Evolutionary conservation across 2,888 invertebrate species (phyloP), one percentile per base, ranked within the genome.

Genomic region (Caenorhabditis uteleia): DNA sequence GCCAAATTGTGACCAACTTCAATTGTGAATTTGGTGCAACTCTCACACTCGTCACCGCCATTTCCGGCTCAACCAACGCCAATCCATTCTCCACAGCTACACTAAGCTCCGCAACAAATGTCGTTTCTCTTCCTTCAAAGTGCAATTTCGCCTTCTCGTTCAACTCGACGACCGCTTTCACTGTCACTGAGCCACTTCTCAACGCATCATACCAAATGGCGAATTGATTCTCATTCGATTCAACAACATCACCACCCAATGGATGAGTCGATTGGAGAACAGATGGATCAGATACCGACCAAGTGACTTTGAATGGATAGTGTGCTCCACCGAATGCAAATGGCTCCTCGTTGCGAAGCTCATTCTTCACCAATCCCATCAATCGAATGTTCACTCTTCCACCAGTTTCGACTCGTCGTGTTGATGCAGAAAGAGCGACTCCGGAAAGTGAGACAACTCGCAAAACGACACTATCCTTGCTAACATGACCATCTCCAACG

Each of bases 291-390:
- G 58, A 54, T 1, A 73, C 64, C 12, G 42, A 47, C 73, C 73
- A 73, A 4, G 60, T 60, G 10, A 70, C 55, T 38, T 58, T 68
- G 53, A 78, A 68, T 16, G 78, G 78, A 49, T 76, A 73, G 26
- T 47, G 43, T 12, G 77, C 77, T 25, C 77, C 77, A 40, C 77
- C 78, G 40, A 78, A 78, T 8, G 77, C 45, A 51, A 77, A 78
- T 7, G 77, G 77, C 21, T 68, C 70, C 38, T 77, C 74, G 21
- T 64, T 59, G n/a, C 67, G 66, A 31, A 64, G 61, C 6, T 69
- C 42, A 10, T 71, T 75, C 23, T 70, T 55, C 7, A 78, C 56
- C 27, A 27, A 18, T 27, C 50, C 50, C 26, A 39, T 40, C 25
- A 64, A 40, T 29, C 61, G 27, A n/a, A 68, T 25, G 36, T 59